Base-by-base conservation (phyloP, 2,113 vertebrate genomes). In the Pteropus alecto region DNA sequence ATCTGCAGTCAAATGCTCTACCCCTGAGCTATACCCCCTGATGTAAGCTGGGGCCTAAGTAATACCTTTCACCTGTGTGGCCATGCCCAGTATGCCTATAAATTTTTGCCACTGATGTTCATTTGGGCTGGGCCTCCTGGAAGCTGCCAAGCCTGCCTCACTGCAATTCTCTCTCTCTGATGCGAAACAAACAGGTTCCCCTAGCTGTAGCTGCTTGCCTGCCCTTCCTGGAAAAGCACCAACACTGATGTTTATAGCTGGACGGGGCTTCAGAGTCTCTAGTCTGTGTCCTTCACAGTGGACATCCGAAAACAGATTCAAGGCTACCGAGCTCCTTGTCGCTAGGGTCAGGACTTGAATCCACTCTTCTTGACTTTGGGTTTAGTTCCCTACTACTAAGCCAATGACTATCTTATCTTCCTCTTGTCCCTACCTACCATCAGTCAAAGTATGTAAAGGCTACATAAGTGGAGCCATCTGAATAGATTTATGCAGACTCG, bases 1-100 rank as follows among this genome's bases (percentile, higher is more conserved):
- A 93, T 87, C 46, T 93, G 73, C 33, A 94, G 87, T 94, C 87
- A 95, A 95, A 95, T 93, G 77, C 76, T 95, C 63, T 91, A 88
- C 74, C 88, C 73, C 79, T 94, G 88, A 92, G 88, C 92, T 90
- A 83, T 68, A 83, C 38, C 81, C 94, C 51, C 51, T 51, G 51
- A 1, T 16, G 0, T 0, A 0, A 2, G 0, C 15, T 51, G 15
- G 14, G 3, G 51, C 8, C 41, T 94, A 15, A 83, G 14, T 73
- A 35, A 38, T 56, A n/a, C 56, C 41, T 78, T 68, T 61, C 54
- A 71, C 18, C 56, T 81, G 48, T 88, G 24, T 2, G 76, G 60
- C 43, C 28, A 46, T 65, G 35, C 68, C 56, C 21, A 33, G 1
- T 56, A 21, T 26, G 15, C 41, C 70, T 94, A 56, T 92, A 95